Base-by-base conservation (phyloP, 2,113 vertebrate genomes). In the Pavo muticus region DNA sequence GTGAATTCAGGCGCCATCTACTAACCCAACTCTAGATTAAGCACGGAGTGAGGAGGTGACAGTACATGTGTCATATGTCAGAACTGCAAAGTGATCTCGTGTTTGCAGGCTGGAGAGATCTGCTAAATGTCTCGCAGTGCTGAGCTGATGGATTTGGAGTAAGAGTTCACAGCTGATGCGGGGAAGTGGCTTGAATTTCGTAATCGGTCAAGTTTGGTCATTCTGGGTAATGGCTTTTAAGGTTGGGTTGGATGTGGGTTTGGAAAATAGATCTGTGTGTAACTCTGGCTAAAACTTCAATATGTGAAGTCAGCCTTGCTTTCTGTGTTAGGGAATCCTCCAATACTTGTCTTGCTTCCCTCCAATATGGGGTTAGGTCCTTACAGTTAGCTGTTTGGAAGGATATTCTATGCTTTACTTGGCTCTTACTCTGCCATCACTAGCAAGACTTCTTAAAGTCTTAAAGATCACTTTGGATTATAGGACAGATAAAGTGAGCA, bases 11-110 rank as follows among this genome's bases (percentile, higher is more conserved):
- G 4, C 23, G 63, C n/a, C 11, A 4, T 23, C 27, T 77, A 0
- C 39, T 83, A 54, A 30, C 52, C 8, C 20, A 7, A 29, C 12
- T 9, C 27, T 13, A 6, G 47, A 17, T 60, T 14, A 56, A 63
- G 18, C 21, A 14, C 2, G 4, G 40, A 37, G 11, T 0, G 1
- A 18, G 29, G 9, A 3, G 0, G 4, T 65, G 39, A 16, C 4
- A 1, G 4, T 16, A 0, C 1, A 1, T 6, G 39, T 42, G 42
- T 32, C 0, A 1, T 70, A 45, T 71, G 68, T 72, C 57, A 52
- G 13, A 63, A 73, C 54, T 68, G 45, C 39, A 40, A 5, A 5
- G 30, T 14, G 13, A 50, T 18, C 52, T 59, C 3, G 0, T 23
- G 10, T 54, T 77, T 73, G 60, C 39, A 45, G 30, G 3, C 27